Conservation (phyloP, 64 coral and sea anemone genomes). For the Montipora cactus region DNA sequence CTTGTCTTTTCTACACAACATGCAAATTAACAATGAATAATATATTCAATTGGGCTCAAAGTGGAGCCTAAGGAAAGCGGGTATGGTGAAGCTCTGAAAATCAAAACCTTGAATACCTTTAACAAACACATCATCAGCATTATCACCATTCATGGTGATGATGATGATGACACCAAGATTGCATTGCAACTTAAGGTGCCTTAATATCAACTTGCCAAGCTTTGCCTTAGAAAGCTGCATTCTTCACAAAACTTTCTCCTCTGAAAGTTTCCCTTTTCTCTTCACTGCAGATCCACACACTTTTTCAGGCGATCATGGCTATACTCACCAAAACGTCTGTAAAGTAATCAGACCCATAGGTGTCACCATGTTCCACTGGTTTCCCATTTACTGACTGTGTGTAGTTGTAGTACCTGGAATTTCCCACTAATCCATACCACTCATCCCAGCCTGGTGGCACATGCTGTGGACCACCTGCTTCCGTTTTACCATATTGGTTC, state of each 20-base stretch:
- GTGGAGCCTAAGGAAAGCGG: neutral
- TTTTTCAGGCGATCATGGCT: too few species aligned
- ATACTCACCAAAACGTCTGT: slow-evolving; percentile 85
- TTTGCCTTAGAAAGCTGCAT: too few species aligned
- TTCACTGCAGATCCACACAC: too few species aligned
- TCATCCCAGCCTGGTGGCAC: slow-evolving; percentile 88
- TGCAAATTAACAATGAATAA: neutral
- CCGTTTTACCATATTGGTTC: slow-evolving; percentile 70
- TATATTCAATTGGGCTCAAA: neutral
- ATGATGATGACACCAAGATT: too few species aligned
- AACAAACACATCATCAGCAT: too few species aligned
- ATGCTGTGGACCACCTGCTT: slow-evolving; percentile 82
- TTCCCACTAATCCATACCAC: slow-evolving; percentile 94
- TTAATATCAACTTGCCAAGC: too few species aligned
- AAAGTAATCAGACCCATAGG: slow-evolving; percentile 78
- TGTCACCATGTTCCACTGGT: slow-evolving; percentile 66
- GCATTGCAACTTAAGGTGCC: too few species aligned
- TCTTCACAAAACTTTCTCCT: too few species aligned
- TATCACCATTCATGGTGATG: too few species aligned
- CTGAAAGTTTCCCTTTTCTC: too few species aligned
- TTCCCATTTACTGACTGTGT: slow-evolving; percentile 89
- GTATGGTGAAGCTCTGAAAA: too few species aligned
- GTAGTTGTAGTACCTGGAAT: slow-evolving; percentile 89
- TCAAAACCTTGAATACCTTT: too few species aligned
- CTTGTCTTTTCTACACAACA: slow-evolving; percentile 48